phyloP scores from a whole-genome alignment of 1,140 invertebrate genomes.

The Phenacoccus solenopsis region DNA sequence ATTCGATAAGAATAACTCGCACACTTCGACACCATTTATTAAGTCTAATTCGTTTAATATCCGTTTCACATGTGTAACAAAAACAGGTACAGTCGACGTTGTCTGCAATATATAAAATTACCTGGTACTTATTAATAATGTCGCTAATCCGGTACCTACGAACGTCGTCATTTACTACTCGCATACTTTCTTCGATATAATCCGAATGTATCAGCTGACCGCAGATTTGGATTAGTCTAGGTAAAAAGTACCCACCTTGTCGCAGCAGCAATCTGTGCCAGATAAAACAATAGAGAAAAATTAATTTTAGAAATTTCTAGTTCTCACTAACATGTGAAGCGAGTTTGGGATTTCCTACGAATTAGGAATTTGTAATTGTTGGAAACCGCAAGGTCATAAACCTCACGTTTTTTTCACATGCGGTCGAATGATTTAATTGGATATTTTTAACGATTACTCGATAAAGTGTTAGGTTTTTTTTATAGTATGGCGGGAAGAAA shows the following conservation, averaged over 20 bases:
- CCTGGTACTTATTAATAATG: neutral
- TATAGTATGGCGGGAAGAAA: too few relatives aligned
- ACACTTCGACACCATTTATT: neutral
- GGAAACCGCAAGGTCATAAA: neutral
- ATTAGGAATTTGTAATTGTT: neutral
- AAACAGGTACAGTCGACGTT: neutral
- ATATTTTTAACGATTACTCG: neutral
- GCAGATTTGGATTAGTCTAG: neutral
- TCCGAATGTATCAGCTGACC: slow-evolving; percentile 3
- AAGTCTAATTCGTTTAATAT: neutral
- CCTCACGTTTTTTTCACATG: neutral
- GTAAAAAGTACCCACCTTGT: neutral
- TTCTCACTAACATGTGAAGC: neutral
- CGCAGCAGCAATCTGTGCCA: neutral
- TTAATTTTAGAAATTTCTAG: neutral
- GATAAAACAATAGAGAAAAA: neutral
- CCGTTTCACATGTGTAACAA: too few relatives aligned
- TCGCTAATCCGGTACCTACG: neutral
- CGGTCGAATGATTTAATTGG: too few relatives aligned
- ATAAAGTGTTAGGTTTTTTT: neutral
- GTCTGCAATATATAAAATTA: neutral
- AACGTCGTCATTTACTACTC: neutral
- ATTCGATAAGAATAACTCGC: neutral
- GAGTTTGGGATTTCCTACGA: neutral
- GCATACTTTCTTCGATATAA: slow-evolving; percentile 5